Evolutionary conservation across 2,888 invertebrate genomes (phyloP).

Genomic region (Drosophila meridionalis): DNA sequence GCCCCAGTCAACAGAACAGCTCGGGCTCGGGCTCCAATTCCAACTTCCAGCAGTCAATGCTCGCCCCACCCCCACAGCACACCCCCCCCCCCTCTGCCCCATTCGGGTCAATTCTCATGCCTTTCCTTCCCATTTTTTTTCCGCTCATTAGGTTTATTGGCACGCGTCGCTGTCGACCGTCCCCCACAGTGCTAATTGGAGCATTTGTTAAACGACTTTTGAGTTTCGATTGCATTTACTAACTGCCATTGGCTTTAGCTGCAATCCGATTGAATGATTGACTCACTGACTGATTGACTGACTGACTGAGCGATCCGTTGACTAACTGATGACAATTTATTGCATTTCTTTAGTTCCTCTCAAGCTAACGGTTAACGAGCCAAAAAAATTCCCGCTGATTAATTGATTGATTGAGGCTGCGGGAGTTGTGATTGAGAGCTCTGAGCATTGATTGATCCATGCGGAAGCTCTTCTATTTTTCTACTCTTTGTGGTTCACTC

Average conservation of each 20-base stretch:
- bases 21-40: slow-evolving; percentile 9
- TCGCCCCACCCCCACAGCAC: not conserved
- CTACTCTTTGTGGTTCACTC: not conserved
- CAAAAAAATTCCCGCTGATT: not conserved
- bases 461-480: not conserved
- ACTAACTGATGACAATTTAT: not conserved
- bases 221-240: slow-evolving; percentile 39
- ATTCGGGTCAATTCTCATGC: not conserved
- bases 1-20: slow-evolving; percentile 8
- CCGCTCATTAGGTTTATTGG: slow-evolving; percentile 45
- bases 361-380: not conserved
- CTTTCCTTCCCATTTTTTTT: slow-evolving; percentile 24
- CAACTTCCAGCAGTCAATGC: slow-evolving; percentile 10
- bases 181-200: slow-evolving; percentile 59
- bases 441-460: not conserved
- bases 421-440: not conserved
- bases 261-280: slow-evolving; percentile 32
- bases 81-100: not conserved
- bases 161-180: slow-evolving; percentile 30
- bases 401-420: not conserved
- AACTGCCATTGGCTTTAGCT: slow-evolving; percentile 29
- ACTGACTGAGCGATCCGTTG: not conserved
- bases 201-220: slow-evolving; percentile 53
- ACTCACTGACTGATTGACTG: not conserved
- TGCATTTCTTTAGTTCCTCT: not conserved